A percentile compares a stretch with the other conserved stretches of the same genome.
phyloP scores from a whole-genome alignment of 37 sponge, comb jelly and placozoan genomes.

The Cliona cf. orientalis region DNA sequence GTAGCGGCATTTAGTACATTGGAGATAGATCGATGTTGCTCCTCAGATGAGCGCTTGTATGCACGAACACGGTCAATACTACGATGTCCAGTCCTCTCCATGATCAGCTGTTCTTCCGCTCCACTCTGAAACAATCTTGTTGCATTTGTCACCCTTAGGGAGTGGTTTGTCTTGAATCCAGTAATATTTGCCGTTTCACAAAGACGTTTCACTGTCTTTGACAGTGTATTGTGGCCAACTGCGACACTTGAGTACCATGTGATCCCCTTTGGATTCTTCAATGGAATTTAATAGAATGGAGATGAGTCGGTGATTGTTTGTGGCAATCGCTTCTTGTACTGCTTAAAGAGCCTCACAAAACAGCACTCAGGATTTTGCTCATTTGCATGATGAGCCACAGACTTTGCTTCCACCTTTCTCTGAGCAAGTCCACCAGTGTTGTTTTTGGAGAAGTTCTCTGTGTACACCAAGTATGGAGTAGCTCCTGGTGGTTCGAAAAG shows the following conservation, averaged over 20 bases:
- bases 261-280: background rate
- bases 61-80: slow-evolving; percentile 15
- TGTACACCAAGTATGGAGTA: slow-evolving; percentile 3
- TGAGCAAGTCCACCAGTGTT: slow-evolving; percentile 18
- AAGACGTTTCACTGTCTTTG: slow-evolving; percentile 1
- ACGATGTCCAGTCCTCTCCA: slow-evolving; percentile 34
- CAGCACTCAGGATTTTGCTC: slow-evolving; percentile 13
- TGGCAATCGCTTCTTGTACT: slow-evolving; percentile 6
- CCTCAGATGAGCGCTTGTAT: too few relatives aligned
- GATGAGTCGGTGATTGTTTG: too few relatives aligned
- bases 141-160: background rate
- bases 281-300: slow-evolving; percentile 19
- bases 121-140: background rate
- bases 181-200: background rate
- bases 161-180: slow-evolving; percentile 27
- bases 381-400: slow-evolving; percentile 16
- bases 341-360: slow-evolving; percentile 17
- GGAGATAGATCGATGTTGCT: too few relatives aligned
- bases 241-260: slow-evolving; percentile 5
- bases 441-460: slow-evolving; percentile 28
- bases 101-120: too few relatives aligned
- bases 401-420: slow-evolving; percentile 5
- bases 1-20: too few relatives aligned
- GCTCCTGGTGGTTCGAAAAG: background rate
- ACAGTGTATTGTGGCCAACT: slow-evolving; percentile 20